Evolutionary conservation across 2,888 invertebrate genomes (phyloP), one percentile per base, ranked within the genome.

Genomic region (Nymphalis urticae): DNA sequence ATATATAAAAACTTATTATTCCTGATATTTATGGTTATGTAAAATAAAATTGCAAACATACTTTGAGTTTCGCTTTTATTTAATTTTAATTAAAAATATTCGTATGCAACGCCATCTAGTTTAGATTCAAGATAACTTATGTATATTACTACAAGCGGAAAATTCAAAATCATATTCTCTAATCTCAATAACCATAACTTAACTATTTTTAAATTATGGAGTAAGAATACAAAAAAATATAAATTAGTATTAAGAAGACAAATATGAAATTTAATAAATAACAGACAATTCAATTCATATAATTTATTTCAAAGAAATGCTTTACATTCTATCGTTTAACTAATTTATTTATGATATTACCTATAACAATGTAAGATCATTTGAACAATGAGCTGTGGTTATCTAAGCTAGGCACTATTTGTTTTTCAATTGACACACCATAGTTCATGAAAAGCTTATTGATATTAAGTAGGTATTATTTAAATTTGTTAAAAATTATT

Each of bases 341-440:
- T 66, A 73, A 70, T 59, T 72, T 70, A 70, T 59, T 72, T 64
- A 56, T 36, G 54, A 62, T 67, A 70, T 61, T 21, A 21, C 21
- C 21, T 71, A 64, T 70, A 68, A 70, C 66, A 69, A 65, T 72
- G 48, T 70, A 70, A 64, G 62, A 60, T 72, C 68, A 64, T 24
- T 63, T 66, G 68, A 67, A 80, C 81, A 82, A 86, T 84, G 83
- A 86, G 83, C 83, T 82, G 83, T 78, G 77, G 76, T 77, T 83
- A 72, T 80, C 84, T 88, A 90, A 79, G 79, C 90, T 92, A 92
- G 92, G 92, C 92, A 92, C 92, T 90, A 90, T 89, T 75, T 85
- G 82, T 84, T 85, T 80, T 85, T 87, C 90, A 92, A 92, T 92
- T 92, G 92, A 92, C 92, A 88, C 85, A 84, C 85, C 81, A 81